Evolutionary conservation across 2,797 vertebrate genomes (phyloP).

Genomic region (Eremophila alpestris): DNA sequence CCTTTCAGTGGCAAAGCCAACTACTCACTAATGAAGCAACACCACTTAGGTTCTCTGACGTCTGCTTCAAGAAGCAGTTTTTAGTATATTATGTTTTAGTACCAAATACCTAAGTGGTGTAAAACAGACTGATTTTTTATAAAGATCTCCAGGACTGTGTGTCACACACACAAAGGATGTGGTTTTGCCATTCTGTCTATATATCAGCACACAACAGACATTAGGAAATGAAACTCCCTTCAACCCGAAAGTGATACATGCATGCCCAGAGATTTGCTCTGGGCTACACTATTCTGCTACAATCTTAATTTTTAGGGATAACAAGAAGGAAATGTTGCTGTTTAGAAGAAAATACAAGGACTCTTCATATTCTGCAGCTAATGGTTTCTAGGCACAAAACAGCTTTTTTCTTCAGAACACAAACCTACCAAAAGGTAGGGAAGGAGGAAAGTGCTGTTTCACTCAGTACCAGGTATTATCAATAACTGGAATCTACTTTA

Average conservation of each 20-base stretch:
- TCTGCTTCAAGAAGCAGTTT: not conserved
- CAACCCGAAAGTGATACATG: not conserved
- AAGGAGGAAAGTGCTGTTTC: not conserved
- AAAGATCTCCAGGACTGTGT: not conserved
- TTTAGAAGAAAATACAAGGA: not conserved
- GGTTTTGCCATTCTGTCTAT: not conserved
- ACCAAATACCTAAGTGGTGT: not conserved
- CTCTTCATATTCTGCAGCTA: not conserved
- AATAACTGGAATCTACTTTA: not conserved
- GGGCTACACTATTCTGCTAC: not conserved
- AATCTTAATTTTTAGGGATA: not conserved
- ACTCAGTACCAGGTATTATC: not conserved
- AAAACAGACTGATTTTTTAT: not conserved
- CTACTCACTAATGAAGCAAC: not conserved
- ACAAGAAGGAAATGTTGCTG: not conserved
- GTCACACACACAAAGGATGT: not conserved
- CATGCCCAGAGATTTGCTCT: not conserved
- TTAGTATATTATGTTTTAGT: not conserved
- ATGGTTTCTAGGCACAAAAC: not conserved
- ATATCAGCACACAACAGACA: not conserved
- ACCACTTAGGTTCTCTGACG: not conserved
- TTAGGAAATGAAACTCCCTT: not conserved
- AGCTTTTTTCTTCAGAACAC: not conserved
- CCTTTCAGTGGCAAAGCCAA: not conserved
- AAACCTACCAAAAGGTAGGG: not conserved